phyloP scores from a whole-genome alignment of 2,797 vertebrate species.

The Buceros bicornis region DNA sequence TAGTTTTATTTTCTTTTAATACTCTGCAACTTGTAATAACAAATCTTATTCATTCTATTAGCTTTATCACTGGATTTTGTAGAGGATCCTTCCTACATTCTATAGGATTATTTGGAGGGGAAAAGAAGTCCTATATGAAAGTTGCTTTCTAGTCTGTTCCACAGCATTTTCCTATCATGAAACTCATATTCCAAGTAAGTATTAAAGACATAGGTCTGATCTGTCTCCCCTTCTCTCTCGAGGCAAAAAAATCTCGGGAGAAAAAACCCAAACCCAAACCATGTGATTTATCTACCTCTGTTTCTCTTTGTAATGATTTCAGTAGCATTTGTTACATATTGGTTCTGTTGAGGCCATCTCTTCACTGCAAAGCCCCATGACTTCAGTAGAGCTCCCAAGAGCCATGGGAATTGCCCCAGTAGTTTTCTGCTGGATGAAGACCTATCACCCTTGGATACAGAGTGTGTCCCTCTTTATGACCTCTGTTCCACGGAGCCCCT shows the following conservation, averaged over 20 bases:
- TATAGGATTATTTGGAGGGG: neutral
- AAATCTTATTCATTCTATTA: neutral
- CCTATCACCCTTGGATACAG: neutral
- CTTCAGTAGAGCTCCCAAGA: neutral
- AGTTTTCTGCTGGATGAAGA: neutral
- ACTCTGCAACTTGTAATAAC: neutral
- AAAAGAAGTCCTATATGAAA: neutral
- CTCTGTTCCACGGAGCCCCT: neutral
- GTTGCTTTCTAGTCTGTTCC: neutral
- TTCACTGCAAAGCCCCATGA: neutral
- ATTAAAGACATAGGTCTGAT: neutral
- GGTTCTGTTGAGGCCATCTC: neutral
- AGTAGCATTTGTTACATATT: neutral
- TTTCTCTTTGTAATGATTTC: neutral
- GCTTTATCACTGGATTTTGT: neutral
- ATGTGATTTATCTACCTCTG: neutral
- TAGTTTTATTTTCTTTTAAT: neutral
- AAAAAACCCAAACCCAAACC: neutral
- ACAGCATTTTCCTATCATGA: neutral
- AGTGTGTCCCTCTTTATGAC: neutral
- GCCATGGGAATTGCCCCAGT: neutral
- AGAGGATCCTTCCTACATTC: neutral
- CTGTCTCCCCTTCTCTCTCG: neutral
- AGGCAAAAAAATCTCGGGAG: neutral
- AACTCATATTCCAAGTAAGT: neutral